Evolutionary conservation across 2,888 invertebrate species (phyloP).

Genomic region (Apodemia duryi): DNA sequence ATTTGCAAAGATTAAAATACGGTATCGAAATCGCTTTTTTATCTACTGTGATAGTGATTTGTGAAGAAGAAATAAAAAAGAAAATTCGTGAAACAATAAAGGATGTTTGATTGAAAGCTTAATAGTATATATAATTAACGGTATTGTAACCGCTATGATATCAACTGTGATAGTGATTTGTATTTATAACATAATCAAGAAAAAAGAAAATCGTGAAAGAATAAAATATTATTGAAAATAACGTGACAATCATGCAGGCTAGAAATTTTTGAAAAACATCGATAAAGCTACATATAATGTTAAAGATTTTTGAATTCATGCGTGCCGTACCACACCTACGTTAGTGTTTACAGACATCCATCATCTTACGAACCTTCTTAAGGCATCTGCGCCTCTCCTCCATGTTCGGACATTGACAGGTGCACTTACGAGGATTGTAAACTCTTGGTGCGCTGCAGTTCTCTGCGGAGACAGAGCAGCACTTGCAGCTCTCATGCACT

Average conservation of each 20-base stretch:
- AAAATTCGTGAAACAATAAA: background rate
- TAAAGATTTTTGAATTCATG: conserved; percentile 42
- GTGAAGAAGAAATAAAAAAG: background rate
- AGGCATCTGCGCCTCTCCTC: conserved; percentile 61
- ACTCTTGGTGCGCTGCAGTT: conserved; percentile 53
- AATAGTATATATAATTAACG: background rate
- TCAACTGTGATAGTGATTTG: background rate
- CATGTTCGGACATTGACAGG: conserved; percentile 69
- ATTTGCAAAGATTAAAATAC: background rate
- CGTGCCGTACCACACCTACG: conserved; percentile 45
- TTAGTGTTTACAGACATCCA: conserved; percentile 68
- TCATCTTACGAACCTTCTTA: conserved; percentile 71
- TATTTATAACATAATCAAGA: background rate
- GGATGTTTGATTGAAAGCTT: background rate
- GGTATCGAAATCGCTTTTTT: background rate
- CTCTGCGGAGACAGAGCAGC: conserved; percentile 49
- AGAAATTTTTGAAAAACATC: conserved; percentile 25
- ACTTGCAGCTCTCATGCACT: conserved; percentile 62
- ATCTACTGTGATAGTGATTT: background rate
- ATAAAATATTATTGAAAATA: background rate
- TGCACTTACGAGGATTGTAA: conserved; percentile 73
- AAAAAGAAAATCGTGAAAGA: background rate
- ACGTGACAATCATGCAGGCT: conserved; percentile 21
- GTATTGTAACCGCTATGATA: background rate
- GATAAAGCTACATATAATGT: conserved; percentile 43